Percentiles rank a stretch among this genome's conserved stretches.
phyloP scores from a whole-genome alignment of 2,797 vertebrate species.

The Melanogrammus aeglefinus region DNA sequence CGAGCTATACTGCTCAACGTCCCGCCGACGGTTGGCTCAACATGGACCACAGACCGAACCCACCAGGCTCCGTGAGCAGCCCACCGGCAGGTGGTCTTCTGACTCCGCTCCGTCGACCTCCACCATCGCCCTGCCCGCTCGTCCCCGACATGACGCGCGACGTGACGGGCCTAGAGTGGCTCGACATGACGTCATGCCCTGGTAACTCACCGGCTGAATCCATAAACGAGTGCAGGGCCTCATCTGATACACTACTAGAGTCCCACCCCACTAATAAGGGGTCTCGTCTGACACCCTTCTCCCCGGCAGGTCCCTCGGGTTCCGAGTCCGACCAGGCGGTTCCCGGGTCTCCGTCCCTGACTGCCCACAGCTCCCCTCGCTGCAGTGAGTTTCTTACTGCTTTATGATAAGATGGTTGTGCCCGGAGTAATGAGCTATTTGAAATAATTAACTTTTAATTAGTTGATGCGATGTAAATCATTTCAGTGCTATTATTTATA shows the following conservation, averaged over 20 bases:
- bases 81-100: not conserved
- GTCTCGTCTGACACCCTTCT: not conserved
- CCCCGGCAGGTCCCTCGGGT: not conserved
- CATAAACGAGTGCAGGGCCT: no score
- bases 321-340: slow-evolving; percentile 16
- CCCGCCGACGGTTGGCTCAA: not conserved
- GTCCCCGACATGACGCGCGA: slow-evolving; percentile 14
- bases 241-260: no score
- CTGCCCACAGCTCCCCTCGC: not conserved
- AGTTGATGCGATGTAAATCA: no score
- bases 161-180: slow-evolving; percentile 19
- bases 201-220: slow-evolving; percentile 6
- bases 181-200: slow-evolving; percentile 17
- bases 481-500: no score
- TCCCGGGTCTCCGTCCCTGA: not conserved
- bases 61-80: not conserved
- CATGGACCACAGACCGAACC: not conserved
- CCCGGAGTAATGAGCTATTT: not conserved
- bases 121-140: slow-evolving; percentile 6
- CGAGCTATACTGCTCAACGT: not conserved
- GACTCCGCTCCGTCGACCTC: not conserved
- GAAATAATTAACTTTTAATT: not conserved
- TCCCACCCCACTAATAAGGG: no score
- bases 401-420: no score
- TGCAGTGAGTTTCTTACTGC: slow-evolving; percentile 1